Base-by-base conservation (phyloP, 2,888 invertebrate genomes). In the Melieria omissa region DNA sequence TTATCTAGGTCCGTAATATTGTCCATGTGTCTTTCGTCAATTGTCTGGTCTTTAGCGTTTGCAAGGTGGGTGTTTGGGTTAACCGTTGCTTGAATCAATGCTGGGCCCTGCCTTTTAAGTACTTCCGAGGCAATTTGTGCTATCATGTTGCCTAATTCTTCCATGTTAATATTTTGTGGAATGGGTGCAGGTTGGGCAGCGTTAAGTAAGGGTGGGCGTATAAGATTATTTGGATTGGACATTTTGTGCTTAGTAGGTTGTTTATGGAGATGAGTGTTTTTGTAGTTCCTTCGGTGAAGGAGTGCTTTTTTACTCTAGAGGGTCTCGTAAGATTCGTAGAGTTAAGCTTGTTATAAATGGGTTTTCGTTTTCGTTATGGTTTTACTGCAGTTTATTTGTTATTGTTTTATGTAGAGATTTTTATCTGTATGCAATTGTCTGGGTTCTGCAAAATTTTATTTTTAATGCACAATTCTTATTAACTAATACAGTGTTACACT, bases 1-100 rank as follows among this genome's bases (percentile, higher is more conserved):
- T 70, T 65, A 57, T 70, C 68, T 42, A 61, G n/a, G 46, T 68
- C 49, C 49, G 45, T 55, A 45, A 68, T 46, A 44, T 61, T 68
- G 54, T 58, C 45, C 29, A 49, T 46, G 16, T 61, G 54, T 52
- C 44, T 42, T 60, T 12, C 61, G 47, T 61, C 61, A 6, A 68
- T 68, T 46, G 49, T 41, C 49, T 67, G 67, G n/a, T 67, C 65
- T 3, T 2, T 49, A 49, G 49, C 49, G 49, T 49, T 29, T 29
- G 29, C 2, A 29, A 29, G 29, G 29, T 49, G 57, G 14, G 57
- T 12, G 57, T 57, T 57, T 9, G 57, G 57, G 4, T 29, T 57
- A 9, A 57, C 9, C 4, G 57, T 14, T 57, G 57, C 57, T 57
- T 29, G 57, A 57, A 57, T 14, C 57, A 57, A 57, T 16, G 57